Evolutionary conservation across 2,888 invertebrate species (phyloP), one percentile per base, ranked within the genome.

Genomic region (Drosophila basisetae): DNA sequence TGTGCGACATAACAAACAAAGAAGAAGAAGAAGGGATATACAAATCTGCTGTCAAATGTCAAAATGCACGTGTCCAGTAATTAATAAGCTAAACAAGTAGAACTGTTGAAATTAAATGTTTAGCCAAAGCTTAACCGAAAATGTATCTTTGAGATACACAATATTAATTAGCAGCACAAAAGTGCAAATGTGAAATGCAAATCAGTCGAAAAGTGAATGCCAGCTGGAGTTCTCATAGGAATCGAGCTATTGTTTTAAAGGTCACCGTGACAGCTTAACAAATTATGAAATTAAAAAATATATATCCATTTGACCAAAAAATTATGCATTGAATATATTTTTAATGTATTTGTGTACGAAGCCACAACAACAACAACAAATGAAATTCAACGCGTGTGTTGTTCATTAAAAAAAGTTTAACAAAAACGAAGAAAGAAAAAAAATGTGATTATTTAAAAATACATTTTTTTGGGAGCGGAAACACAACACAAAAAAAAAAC

Each of bases 61-160:
- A 60, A 55, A 59, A 59, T 67, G 78, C 91, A 91, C 91, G 92
- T 91, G 92, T 88, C 91, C 71, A 64, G 65, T 73, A 81, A 83
- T 78, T 82, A 78, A 76, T 76, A 77, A 65, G 52, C 56, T 62
- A 53, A 53, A 49, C 52, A 63, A 73, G 13, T 4, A 39, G 55
- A 71, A 55, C 33, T 33, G 22, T 31, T 39, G 9, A 52, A 60
- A 25, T 30, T 39, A 0, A 13, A 22, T 47, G 22, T 13, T 47
- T 13, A 47, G 22, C n/a, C 18, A 18, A 47, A 58, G 10, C 25
- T 41, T 31, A 22, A 9, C 52, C 4, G 9, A 9, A n/a, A 30
- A 52, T 63, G 61, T 67, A 67, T 73, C 73, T 73, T 31, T 41
- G 33, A 66, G 75, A 68, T 68, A 74, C 64, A 49, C 13, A 53